Percentiles rank a stretch among this genome's conserved stretches.
Conservation (phyloP, 2,797 vertebrate species). For the Knipowitschia caucasica region DNA sequence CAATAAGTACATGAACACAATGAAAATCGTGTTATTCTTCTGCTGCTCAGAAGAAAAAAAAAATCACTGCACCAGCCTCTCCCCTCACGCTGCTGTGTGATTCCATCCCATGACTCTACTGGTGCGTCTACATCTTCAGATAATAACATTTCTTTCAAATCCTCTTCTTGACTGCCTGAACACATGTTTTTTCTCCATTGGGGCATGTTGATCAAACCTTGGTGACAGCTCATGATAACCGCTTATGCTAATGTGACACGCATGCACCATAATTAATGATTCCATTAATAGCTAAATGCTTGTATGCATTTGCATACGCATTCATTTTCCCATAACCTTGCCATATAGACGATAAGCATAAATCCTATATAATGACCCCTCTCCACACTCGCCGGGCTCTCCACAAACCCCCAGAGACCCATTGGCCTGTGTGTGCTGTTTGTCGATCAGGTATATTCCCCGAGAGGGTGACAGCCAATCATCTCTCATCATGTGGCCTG, state of each 20-base stretch:
- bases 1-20: too few species aligned
- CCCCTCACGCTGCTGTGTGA: too few species aligned
- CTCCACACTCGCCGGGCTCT: slow-evolving; percentile 42
- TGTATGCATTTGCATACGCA: slow-evolving; percentile 1
- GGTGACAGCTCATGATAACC: slow-evolving; percentile 25
- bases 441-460: slow-evolving; percentile 66
- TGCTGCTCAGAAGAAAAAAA: too few species aligned
- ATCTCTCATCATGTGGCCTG: slow-evolving; percentile 55
- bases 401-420: slow-evolving; percentile 39
- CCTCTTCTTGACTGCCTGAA: slow-evolving; percentile 17
- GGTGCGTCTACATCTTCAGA: neutral
- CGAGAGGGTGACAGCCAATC: slow-evolving; percentile 64
- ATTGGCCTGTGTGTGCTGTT: slow-evolving; percentile 50
- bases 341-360: slow-evolving; percentile 14
- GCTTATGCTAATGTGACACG: slow-evolving; percentile 27
- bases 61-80: too few species aligned
- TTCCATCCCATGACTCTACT: too few species aligned
- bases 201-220: slow-evolving; percentile 23
- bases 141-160: too few species aligned
- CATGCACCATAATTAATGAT: slow-evolving; percentile 19
- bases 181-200: slow-evolving; percentile 14
- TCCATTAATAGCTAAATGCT: slow-evolving; percentile 4
- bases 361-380: slow-evolving; percentile 50
- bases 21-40: too few species aligned
- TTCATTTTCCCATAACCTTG: slow-evolving; percentile 19